phyloP scores from a whole-genome alignment of 2,113 vertebrate genomes.

The Salvelinus alpinus region DNA sequence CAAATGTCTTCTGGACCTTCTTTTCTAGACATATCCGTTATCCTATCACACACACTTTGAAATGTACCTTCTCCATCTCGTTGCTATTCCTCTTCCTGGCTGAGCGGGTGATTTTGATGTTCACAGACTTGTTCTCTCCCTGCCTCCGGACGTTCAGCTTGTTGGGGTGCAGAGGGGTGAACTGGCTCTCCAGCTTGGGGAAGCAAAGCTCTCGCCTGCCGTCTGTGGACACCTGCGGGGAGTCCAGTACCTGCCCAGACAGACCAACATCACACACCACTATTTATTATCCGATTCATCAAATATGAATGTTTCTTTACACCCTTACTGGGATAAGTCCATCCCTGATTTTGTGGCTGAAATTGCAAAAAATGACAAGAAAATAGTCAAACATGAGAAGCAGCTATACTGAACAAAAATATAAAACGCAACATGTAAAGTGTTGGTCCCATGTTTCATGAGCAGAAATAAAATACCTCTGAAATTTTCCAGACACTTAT shows the following conservation, averaged over 20 bases:
- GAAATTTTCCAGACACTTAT: too few relatives aligned
- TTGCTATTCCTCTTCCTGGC: slow-evolving; percentile 84
- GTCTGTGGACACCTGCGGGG: slow-evolving; percentile 79
- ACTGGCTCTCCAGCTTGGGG: slow-evolving; percentile 80
- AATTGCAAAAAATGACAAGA: too few relatives aligned
- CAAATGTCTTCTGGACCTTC: too few relatives aligned
- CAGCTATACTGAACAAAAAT: too few relatives aligned
- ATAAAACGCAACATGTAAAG: too few relatives aligned
- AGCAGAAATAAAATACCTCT: too few relatives aligned
- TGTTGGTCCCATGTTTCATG: too few relatives aligned
- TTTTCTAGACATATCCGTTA: too few relatives aligned
- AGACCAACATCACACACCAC: slow-evolving; percentile 1
- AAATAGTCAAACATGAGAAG: too few relatives aligned
- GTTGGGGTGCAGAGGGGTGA: slow-evolving; percentile 79
- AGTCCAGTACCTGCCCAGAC: slow-evolving; percentile 66
- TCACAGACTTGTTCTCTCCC: slow-evolving; percentile 70
- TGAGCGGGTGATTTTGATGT: slow-evolving; percentile 69
- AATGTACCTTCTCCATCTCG: slow-evolving; percentile 79
- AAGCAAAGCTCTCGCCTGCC: slow-evolving; percentile 71
- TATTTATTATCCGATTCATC: background rate
- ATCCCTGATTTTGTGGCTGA: too few relatives aligned
- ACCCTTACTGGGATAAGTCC: background rate
- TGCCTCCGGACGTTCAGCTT: slow-evolving; percentile 75
- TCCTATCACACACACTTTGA: background rate
- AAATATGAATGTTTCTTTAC: background rate